phyloP scores from a whole-genome alignment of 2,888 invertebrate species.

The Sesia bembeciformis region DNA sequence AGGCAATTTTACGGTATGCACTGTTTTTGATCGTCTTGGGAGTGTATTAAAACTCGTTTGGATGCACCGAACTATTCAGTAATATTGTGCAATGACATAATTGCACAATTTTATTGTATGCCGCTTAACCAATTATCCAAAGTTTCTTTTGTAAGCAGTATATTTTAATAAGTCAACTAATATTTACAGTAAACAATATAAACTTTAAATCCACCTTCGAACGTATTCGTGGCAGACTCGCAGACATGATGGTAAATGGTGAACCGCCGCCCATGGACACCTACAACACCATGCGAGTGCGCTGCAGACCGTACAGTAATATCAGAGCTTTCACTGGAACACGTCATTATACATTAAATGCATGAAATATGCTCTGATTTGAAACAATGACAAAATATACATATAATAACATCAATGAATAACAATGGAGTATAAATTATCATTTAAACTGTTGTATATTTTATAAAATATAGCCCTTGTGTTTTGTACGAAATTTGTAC shows the following conservation, averaged over 20 bases:
- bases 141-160: too few species aligned
- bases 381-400: conserved; percentile 75
- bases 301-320: background rate
- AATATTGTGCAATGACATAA: too few species aligned
- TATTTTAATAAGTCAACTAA: too few species aligned
- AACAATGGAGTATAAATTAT: conserved; percentile 75
- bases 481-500: conserved; percentile 42
- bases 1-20: too few species aligned
- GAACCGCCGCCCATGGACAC: background rate
- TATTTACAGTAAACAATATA: too few species aligned
- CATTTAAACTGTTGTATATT: conserved; percentile 74
- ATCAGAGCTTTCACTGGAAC: conserved; percentile 25
- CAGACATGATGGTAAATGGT: background rate
- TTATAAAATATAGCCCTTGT: conserved; percentile 69
- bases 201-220: too few species aligned
- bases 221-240: too few species aligned
- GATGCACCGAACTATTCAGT: too few species aligned
- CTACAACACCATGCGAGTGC: too few species aligned
- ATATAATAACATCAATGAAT: conserved; percentile 75
- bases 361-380: conserved; percentile 75
- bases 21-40: too few species aligned
- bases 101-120: conserved; percentile 3
- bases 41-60: too few species aligned
- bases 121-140: background rate
- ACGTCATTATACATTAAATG: conserved; percentile 62